Percentiles rank a stretch among this genome's conserved stretches.
Evolutionary conservation across 2,888 invertebrate species (phyloP).

Genomic region (Euphydryas editha): DNA sequence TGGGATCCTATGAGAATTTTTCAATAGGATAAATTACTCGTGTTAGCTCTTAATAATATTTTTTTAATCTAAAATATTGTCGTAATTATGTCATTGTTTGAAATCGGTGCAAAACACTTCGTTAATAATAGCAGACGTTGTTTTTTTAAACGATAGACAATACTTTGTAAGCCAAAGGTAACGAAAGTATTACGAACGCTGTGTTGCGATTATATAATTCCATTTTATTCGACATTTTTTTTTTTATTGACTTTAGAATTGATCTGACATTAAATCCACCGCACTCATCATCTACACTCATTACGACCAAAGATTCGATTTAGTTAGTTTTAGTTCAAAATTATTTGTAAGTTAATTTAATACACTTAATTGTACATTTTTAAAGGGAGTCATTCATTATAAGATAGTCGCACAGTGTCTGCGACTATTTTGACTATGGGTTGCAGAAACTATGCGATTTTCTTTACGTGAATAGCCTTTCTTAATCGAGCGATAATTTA

Average conservation of each 20-base stretch:
- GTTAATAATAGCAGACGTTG: constrained; percentile 31
- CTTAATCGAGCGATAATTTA: constrained; percentile 1
- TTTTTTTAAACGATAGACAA: constrained; percentile 53
- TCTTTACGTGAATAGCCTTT: background rate
- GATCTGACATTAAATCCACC: constrained; percentile 39
- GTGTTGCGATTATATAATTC: constrained; percentile 56
- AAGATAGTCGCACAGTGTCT: background rate
- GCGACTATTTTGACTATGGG: too few species aligned
- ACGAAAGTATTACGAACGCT: constrained; percentile 70
- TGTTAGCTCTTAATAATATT: background rate
- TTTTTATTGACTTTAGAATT: constrained; percentile 30
- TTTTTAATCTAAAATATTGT: background rate
- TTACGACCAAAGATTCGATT: constrained; percentile 75
- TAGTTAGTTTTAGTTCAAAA: constrained; percentile 54
- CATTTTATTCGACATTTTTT: constrained; percentile 43
- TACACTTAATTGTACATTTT: constrained; percentile 33
- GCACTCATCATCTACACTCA: constrained; percentile 66
- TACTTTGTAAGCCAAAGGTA: constrained; percentile 70
- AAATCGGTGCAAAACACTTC: background rate
- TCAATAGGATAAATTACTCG: too few species aligned
- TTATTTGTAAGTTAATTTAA: constrained; percentile 38
- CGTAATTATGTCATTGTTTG: too few species aligned
- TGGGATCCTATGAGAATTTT: too few species aligned
- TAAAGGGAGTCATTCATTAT: background rate
- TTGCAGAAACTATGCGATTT: background rate